Conservation (phyloP, 35 echinoderm and acorn worm species). For the Acanthaster planci region DNA sequence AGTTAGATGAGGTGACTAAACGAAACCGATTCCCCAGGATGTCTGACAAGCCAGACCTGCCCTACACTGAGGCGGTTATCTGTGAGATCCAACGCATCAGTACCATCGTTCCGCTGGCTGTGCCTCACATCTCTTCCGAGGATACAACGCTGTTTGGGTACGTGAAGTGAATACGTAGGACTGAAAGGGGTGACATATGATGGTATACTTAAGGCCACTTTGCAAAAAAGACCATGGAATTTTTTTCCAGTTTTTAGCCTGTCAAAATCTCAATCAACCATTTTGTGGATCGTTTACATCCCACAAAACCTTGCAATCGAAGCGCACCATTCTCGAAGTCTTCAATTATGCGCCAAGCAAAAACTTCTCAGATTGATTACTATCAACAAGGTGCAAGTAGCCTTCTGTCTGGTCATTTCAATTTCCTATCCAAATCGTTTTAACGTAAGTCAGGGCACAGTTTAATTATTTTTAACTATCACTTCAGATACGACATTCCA, state of each 20-base stretch:
- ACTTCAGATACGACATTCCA: conserved; percentile 33
- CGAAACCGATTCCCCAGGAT: not conserved
- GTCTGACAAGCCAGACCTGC: conserved; percentile 34
- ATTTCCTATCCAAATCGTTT: not conserved
- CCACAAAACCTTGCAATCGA: not conserved
- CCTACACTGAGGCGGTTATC: conserved; percentile 41
- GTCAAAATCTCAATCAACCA: not conserved
- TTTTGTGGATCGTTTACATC: not conserved
- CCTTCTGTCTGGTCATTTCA: not conserved
- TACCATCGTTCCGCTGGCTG: not conserved
- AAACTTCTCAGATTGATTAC: not conserved
- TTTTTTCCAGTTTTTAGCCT: not conserved
- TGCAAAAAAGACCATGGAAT: not conserved
- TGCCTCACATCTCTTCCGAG: not conserved
- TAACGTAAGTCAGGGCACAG: not conserved
- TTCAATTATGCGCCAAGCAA: not conserved
- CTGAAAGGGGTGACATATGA: too few relatives aligned
- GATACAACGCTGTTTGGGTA: not conserved
- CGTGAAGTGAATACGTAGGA: too few relatives aligned
- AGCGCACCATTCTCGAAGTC: not conserved
- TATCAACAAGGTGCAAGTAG: not conserved
- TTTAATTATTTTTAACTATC: not conserved
- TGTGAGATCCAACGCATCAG: conserved; percentile 9
- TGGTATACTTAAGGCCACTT: not conserved
- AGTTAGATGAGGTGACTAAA: conserved; percentile 36